Percentiles rank a stretch among this genome's conserved stretches.
Conservation (phyloP, 2,113 vertebrate species). For the Suricata suricatta region DNA sequence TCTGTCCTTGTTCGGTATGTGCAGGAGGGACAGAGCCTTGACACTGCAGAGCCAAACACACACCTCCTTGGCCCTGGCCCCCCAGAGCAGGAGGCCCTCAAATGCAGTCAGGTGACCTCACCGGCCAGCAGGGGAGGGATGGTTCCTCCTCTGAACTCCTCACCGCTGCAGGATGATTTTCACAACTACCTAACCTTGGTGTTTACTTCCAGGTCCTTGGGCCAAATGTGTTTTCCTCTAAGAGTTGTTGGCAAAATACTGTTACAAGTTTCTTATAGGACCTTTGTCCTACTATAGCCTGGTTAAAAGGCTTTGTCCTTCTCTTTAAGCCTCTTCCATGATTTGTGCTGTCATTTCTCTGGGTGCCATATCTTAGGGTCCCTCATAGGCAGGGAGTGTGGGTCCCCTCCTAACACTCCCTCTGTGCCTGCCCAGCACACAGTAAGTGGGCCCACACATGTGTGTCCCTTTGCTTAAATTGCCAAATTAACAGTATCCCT, state of each 20-base stretch:
- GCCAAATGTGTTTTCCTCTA: slow-evolving; percentile 57
- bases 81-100: background rate
- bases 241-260: slow-evolving; percentile 64
- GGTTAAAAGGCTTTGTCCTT: slow-evolving; percentile 55
- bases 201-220: slow-evolving; percentile 52
- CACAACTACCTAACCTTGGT: slow-evolving; percentile 24
- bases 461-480: background rate
- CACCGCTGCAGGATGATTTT: background rate
- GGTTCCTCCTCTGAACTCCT: background rate
- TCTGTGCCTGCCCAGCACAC: background rate
- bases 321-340: slow-evolving; percentile 41
- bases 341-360: slow-evolving; percentile 55
- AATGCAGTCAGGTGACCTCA: background rate
- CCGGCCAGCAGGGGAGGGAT: accelerated
- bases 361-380: slow-evolving; percentile 32
- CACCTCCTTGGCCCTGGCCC: background rate
- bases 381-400: accelerated
- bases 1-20: accelerated
- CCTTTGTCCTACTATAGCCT: slow-evolving; percentile 35
- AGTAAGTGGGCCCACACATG: background rate
- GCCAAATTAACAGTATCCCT: background rate
- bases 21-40: background rate
- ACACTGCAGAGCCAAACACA: background rate
- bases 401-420: background rate
- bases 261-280: slow-evolving; percentile 10